phyloP scores from a whole-genome alignment of 1,140 invertebrate genomes.

The Penaeus chinensis region DNA sequence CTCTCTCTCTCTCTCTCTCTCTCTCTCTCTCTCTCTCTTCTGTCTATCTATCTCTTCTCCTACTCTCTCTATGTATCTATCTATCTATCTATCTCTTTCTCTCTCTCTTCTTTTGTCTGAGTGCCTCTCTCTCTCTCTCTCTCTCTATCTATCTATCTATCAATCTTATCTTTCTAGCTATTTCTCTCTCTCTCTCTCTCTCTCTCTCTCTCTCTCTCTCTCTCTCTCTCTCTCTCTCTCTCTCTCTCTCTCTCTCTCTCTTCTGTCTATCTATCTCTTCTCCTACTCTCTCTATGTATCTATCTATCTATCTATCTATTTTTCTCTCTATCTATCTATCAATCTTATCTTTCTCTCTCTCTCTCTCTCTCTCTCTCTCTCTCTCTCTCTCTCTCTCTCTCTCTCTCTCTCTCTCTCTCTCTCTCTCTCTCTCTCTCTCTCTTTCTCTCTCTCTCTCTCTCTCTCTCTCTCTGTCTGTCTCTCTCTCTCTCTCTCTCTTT shows the following conservation, averaged over 20 bases:
- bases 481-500: too few species aligned
- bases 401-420: not conserved
- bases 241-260: constrained; percentile 1
- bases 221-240: not conserved
- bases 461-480: not conserved
- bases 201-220: not conserved
- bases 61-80: not conserved
- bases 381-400: not conserved
- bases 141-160: not conserved
- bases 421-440: constrained; percentile 1
- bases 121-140: not conserved
- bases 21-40: not conserved
- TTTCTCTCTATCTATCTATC: not conserved
- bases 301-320: not conserved
- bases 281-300: not conserved
- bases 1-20: not conserved
- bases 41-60: too few species aligned
- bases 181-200: not conserved
- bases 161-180: not conserved
- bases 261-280: not conserved
- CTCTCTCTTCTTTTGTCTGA: not conserved
- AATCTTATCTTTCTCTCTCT: not conserved
- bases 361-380: not conserved
- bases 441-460: not conserved
- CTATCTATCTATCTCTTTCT: not conserved